phyloP scores from a whole-genome alignment of 2,797 vertebrate genomes.

The Calcarius lapponicus region DNA sequence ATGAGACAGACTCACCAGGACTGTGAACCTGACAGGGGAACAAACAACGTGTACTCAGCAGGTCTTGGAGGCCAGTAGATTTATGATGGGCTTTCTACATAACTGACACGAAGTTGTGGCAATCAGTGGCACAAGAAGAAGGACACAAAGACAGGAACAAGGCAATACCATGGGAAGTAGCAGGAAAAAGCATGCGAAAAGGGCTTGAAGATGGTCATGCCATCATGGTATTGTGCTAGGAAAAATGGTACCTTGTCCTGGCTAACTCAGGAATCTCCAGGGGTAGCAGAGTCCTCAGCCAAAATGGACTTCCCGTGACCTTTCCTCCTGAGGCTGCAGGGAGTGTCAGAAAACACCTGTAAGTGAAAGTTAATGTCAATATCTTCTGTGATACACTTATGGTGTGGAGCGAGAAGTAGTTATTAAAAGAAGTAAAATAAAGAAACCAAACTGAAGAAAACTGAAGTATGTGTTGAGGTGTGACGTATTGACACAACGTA shows the following conservation, averaged over 20 bases:
- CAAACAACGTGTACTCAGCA: fast-evolving
- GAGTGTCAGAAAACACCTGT: background rate
- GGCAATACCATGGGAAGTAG: background rate
- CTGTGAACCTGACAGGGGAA: background rate
- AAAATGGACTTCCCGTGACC: background rate
- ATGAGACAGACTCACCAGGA: background rate
- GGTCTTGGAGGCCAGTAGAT: background rate
- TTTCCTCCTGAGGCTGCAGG: background rate
- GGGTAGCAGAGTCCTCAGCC: background rate
- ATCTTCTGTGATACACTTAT: background rate
- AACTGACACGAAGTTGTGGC: background rate
- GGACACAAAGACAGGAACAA: background rate
- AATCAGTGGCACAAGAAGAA: background rate
- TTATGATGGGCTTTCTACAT: background rate
- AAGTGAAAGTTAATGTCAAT: background rate
- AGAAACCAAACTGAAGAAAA: background rate
- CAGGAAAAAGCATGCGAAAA: background rate
- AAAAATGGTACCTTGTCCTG: background rate
- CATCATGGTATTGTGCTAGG: background rate
- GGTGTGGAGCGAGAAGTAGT: background rate
- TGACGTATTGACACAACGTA: fast-evolving
- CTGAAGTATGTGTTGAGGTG: too few species aligned
- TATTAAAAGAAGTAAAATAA: background rate
- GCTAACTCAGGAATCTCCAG: background rate
- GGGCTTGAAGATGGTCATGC: background rate